A percentile compares a stretch with the other conserved stretches of the same genome.
phyloP scores from a whole-genome alignment of 2,113 vertebrate genomes.

The Pelecanoides urinatrix region DNA sequence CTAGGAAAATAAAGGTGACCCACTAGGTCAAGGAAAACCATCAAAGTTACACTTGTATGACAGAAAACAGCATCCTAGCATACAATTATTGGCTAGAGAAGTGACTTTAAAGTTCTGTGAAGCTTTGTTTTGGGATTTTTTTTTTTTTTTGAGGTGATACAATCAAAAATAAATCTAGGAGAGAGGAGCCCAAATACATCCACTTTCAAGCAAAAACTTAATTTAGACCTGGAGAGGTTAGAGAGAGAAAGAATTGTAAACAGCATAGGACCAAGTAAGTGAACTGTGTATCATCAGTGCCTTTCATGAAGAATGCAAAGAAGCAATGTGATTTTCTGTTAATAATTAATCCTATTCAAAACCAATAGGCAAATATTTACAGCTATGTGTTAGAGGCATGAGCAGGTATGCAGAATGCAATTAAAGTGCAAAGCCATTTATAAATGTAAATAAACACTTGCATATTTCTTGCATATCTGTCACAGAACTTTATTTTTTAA shows the following conservation, averaged over 20 bases:
- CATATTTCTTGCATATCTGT: background rate
- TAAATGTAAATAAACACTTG: background rate
- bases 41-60: background rate
- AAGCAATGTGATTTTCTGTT: background rate
- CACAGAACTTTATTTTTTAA: background rate
- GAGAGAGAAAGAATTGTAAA: background rate
- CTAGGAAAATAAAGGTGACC: background rate
- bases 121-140: background rate
- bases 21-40: background rate
- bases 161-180: background rate
- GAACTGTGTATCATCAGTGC: background rate
- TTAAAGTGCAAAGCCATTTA: background rate
- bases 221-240: background rate
- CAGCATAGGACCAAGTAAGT: background rate
- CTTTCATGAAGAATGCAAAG: background rate
- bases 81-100: background rate
- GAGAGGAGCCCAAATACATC: background rate
- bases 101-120: background rate
- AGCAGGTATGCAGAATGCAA: background rate
- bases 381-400: background rate
- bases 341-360: background rate
- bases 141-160: background rate
- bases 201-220: background rate
- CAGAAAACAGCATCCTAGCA: background rate
- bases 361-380: background rate